Percentiles rank a stretch among this genome's conserved stretches.
Conservation (phyloP, 2,797 vertebrate species). For the Tinamus major region DNA sequence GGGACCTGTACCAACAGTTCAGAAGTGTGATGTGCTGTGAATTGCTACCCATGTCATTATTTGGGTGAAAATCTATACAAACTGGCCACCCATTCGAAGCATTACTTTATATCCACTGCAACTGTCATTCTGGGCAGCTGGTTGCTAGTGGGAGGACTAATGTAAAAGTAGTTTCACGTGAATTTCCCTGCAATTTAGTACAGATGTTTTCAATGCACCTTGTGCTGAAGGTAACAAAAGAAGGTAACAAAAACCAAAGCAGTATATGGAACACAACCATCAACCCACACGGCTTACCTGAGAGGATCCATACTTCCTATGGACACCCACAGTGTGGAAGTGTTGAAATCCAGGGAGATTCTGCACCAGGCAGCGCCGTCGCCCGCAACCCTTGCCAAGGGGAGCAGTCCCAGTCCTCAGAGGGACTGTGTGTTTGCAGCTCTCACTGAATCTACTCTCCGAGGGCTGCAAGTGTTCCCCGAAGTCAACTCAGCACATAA, state of each 20-base stretch:
- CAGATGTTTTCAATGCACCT: neutral
- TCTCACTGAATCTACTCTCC: neutral
- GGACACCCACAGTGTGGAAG: neutral
- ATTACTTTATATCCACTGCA: neutral
- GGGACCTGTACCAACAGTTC: neutral
- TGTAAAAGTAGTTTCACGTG: neutral
- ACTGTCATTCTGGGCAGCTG: neutral
- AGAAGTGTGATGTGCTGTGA: neutral
- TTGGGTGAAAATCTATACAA: neutral
- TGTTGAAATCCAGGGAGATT: neutral
- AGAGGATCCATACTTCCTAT: neutral
- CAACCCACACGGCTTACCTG: neutral
- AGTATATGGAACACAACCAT: accelerated
- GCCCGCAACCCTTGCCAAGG: neutral
- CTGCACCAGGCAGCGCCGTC: neutral
- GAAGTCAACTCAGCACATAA: constrained; percentile 2
- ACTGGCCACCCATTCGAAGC: constrained; percentile 3
- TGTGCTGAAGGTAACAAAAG: neutral
- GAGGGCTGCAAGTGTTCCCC: constrained; percentile 50
- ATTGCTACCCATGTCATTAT: neutral
- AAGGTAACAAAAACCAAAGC: neutral
- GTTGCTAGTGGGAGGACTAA: accelerated
- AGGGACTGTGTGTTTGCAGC: neutral
- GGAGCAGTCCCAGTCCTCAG: neutral
- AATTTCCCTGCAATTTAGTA: constrained; percentile 5